Evolutionary conservation across 35 echinoderm and acorn worm genomes (phyloP).

Genomic region (Apostichopus parvimensis): DNA sequence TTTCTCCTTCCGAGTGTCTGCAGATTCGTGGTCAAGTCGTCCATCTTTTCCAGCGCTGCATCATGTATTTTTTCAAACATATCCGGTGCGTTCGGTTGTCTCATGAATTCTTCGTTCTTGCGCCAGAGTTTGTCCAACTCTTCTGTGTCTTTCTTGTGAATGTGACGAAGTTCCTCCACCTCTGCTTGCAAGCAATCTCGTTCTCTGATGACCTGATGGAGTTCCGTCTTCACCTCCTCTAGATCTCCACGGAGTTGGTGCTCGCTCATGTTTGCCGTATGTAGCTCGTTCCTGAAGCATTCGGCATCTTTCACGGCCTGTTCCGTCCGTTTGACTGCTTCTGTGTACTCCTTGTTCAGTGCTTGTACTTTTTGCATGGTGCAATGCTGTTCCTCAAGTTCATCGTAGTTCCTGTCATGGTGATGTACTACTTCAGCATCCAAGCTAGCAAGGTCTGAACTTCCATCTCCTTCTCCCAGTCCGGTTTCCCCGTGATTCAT

Average conservation of each 20-base stretch:
- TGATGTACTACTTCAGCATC: background rate
- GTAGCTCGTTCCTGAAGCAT: conserved; percentile 69
- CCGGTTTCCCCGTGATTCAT: background rate
- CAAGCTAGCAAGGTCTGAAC: background rate
- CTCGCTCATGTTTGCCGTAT: conserved; percentile 59
- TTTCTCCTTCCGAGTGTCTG: conserved; percentile 66
- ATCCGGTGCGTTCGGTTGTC: conserved; percentile 69
- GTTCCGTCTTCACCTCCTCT: conserved; percentile 63
- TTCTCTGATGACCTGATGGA: conserved; percentile 61
- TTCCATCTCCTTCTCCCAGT: background rate
- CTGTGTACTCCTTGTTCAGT: conserved; percentile 61
- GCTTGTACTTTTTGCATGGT: conserved; percentile 70
- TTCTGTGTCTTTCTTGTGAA: conserved; percentile 75
- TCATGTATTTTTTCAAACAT: conserved; percentile 87
- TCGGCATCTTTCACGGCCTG: conserved; percentile 75
- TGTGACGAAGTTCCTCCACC: conserved; percentile 77
- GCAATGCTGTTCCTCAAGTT: conserved; percentile 56
- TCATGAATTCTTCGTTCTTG: conserved; percentile 75
- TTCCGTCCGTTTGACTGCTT: conserved; percentile 68
- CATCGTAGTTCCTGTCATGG: conserved; percentile 54
- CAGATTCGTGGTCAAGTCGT: conserved; percentile 75
- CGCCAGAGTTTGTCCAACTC: conserved; percentile 71
- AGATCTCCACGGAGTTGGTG: conserved; percentile 70
- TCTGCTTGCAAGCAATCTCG: conserved; percentile 68
- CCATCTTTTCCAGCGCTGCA: conserved; percentile 76